Evolutionary conservation across 2,797 vertebrate species (phyloP).

Genomic region (Sebastes paucispinis): DNA sequence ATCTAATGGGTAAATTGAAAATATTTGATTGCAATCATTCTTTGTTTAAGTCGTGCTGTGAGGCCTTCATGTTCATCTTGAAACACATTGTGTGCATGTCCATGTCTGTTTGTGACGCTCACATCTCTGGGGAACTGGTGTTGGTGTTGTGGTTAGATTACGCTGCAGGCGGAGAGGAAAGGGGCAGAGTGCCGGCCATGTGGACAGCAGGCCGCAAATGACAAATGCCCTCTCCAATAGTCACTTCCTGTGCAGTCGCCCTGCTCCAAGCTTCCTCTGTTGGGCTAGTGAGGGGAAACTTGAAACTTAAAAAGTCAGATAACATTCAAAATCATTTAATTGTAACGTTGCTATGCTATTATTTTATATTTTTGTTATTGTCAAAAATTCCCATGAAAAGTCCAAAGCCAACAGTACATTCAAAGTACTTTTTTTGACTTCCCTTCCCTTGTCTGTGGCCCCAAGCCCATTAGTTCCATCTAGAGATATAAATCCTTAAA

Average conservation of each 20-base stretch:
- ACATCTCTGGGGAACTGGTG: constrained; percentile 31
- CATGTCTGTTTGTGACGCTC: background rate
- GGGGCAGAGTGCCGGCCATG: constrained; percentile 21
- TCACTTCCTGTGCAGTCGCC: constrained; percentile 63
- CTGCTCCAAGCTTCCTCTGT: constrained; percentile 53
- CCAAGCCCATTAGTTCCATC: background rate
- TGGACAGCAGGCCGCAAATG: constrained; percentile 44
- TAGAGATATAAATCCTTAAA: background rate
- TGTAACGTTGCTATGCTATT: background rate
- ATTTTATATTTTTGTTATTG: background rate
- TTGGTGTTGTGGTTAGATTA: constrained; percentile 56
- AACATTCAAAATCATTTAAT: background rate
- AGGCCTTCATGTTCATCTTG: background rate
- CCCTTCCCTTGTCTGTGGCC: background rate
- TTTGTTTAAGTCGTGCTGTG: background rate
- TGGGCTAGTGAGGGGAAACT: constrained; percentile 8
- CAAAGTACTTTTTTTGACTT: background rate
- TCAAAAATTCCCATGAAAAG: background rate
- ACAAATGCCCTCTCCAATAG: constrained; percentile 52
- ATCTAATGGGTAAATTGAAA: background rate
- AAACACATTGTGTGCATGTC: background rate
- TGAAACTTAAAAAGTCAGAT: background rate
- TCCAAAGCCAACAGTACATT: background rate
- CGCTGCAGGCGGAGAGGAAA: constrained; percentile 8
- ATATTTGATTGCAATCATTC: background rate